phyloP scores from a whole-genome alignment of 37 sponge, comb jelly and placozoan species.

The Ephydatia muelleri region DNA sequence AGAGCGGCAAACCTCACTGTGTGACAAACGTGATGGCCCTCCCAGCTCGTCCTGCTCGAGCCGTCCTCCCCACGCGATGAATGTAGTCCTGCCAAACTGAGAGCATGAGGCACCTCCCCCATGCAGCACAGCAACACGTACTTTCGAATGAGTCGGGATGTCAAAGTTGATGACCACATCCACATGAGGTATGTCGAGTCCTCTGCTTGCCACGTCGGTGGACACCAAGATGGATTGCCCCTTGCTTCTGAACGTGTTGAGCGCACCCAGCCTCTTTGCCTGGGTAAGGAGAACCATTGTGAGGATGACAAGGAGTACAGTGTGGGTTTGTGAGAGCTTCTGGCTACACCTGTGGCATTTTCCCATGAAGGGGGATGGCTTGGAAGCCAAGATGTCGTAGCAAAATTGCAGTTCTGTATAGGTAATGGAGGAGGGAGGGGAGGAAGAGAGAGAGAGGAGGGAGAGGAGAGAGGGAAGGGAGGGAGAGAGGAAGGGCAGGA shows the following conservation, averaged over 20 bases:
- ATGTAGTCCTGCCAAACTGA: conserved; percentile 84
- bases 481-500: no score
- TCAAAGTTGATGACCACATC: conserved; percentile 98
- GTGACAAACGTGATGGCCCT: conserved; percentile 95
- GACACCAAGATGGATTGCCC: conserved; percentile 85
- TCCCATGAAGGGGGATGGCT: conserved; percentile 97
- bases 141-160: conserved; percentile 97
- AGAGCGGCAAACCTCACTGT: conserved; percentile 60
- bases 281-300: conserved; percentile 7
- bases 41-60: conserved; percentile 94
- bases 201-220: conserved; percentile 98
- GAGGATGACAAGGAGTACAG: neutral
- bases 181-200: conserved; percentile 99
- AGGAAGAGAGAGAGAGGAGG: neutral
- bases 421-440: no score
- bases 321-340: neutral
- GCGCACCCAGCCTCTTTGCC: conserved; percentile 92
- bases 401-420: conserved; percentile 79
- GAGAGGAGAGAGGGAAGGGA: no score
- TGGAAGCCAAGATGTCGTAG: conserved; percentile 88
- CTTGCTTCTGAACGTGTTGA: conserved; percentile 95
- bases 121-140: conserved; percentile 6
- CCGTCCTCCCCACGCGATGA: conserved; percentile 97
- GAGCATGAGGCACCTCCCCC: neutral
- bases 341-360: conserved; percentile 68